phyloP scores from a whole-genome alignment of 2,797 vertebrate species.

The Oreonectes daqikongensis region DNA sequence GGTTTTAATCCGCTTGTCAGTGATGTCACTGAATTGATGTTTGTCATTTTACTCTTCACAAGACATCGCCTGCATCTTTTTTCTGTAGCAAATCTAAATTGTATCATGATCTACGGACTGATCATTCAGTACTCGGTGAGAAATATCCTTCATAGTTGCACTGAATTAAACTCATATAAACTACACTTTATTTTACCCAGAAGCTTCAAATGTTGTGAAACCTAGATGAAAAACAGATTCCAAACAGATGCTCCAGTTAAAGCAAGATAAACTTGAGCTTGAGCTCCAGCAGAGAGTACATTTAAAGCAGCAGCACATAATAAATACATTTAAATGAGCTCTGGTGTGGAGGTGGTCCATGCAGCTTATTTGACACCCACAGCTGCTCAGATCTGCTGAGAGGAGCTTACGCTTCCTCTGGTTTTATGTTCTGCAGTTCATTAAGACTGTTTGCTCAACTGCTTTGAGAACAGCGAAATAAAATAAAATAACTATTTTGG shows the following conservation, averaged over 20 bases:
- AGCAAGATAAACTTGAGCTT: conserved; percentile 9
- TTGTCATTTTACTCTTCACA: too few species aligned
- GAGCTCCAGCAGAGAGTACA: background rate
- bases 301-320: conserved; percentile 23
- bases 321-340: conserved; percentile 30
- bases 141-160: background rate
- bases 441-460: conserved; percentile 15
- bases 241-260: background rate
- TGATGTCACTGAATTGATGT: too few species aligned
- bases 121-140: background rate
- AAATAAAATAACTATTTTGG: background rate
- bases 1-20: too few species aligned
- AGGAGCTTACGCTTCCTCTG: background rate
- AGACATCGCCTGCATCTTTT: too few species aligned
- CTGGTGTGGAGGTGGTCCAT: background rate
- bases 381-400: background rate
- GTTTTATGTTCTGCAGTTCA: conserved; percentile 8
- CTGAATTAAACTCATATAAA: background rate
- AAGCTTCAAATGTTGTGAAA: background rate
- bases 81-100: too few species aligned
- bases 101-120: background rate
- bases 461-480: background rate
- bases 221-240: background rate
- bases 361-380: background rate
- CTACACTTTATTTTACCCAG: background rate